These are phyloP conservation scores for Drosophila melanica DNA, from an alignment of 1,140 invertebrate genomes.

Conservation along the genomic window DNA sequence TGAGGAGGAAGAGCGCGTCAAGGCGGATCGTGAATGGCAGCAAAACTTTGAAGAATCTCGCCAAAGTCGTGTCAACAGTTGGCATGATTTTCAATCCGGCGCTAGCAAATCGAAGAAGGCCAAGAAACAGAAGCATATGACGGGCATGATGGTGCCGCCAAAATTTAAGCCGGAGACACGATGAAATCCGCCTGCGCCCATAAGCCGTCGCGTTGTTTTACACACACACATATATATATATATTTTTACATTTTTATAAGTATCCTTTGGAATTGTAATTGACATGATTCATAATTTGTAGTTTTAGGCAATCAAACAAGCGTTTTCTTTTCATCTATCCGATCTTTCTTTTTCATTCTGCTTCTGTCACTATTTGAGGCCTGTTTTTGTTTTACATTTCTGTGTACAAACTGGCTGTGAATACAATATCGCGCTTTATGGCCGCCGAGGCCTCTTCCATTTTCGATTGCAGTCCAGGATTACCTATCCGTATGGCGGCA, in stretches of 20 bases:
- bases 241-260: constrained; percentile 73
- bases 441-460: constrained; percentile 97
- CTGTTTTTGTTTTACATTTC: constrained; percentile 50
- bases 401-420: constrained; percentile 98
- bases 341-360: too few relatives aligned
- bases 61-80: constrained; percentile 96
- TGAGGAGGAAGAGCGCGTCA: constrained; percentile 94
- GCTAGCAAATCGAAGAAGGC: constrained; percentile 88
- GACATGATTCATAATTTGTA: constrained; percentile 67
- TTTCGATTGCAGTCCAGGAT: constrained; percentile 94
- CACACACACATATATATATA: constrained; percentile 29
- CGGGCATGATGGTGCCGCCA: constrained; percentile 92
- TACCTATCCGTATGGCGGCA: constrained; percentile 96
- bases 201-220: constrained; percentile 53
- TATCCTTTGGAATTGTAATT: constrained; percentile 69
- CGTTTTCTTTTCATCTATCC: constrained; percentile 13
- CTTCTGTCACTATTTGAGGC: background rate
- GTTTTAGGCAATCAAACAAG: constrained; percentile 50
- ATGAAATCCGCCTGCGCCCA: constrained; percentile 85
- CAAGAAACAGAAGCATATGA: constrained; percentile 89
- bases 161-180: constrained; percentile 98
- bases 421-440: constrained; percentile 99
- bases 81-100: constrained; percentile 96
- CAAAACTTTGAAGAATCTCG: constrained; percentile 99
- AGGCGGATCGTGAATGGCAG: constrained; percentile 96